These are phyloP conservation scores for Crotalus helleri DNA, from an alignment of 2,113 vertebrate species.

Conservation along the genomic window DNA sequence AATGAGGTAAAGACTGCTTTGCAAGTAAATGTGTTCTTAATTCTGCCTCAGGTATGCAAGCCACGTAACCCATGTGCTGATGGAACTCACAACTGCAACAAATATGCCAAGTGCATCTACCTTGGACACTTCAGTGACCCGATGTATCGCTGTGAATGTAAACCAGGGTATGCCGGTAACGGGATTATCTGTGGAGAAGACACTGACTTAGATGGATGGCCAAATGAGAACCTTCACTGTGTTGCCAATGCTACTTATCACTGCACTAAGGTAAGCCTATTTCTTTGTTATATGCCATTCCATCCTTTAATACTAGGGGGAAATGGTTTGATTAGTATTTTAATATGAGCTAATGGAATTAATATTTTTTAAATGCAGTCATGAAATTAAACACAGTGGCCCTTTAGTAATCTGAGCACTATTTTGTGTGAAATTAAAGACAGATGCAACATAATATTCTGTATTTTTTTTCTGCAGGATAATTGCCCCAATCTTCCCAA, in stretches of 20 bases:
- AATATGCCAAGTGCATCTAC: conserved; percentile 94
- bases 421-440: neutral
- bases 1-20: neutral
- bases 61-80: conserved; percentile 94
- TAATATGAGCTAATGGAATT: neutral
- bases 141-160: conserved; percentile 97
- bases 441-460: neutral
- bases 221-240: conserved; percentile 85
- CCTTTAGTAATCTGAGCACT: neutral
- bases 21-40: neutral
- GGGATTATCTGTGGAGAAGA: conserved; percentile 95
- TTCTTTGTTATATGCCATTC: neutral
- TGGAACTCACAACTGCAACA: conserved; percentile 92
- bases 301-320: neutral
- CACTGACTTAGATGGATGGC: conserved; percentile 94
- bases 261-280: conserved; percentile 88
- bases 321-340: neutral
- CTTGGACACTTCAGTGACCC: conserved; percentile 91
- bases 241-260: conserved; percentile 97
- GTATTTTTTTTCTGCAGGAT: conserved; percentile 74
- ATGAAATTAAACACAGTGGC: neutral
- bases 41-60: conserved; percentile 81
- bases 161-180: conserved; percentile 93
- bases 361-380: neutral
- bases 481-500: conserved; percentile 96